A percentile compares a stretch with the other conserved stretches of the same genome.
Conservation (phyloP, 2,113 vertebrate genomes). For the Pontoporia blainvillei region DNA sequence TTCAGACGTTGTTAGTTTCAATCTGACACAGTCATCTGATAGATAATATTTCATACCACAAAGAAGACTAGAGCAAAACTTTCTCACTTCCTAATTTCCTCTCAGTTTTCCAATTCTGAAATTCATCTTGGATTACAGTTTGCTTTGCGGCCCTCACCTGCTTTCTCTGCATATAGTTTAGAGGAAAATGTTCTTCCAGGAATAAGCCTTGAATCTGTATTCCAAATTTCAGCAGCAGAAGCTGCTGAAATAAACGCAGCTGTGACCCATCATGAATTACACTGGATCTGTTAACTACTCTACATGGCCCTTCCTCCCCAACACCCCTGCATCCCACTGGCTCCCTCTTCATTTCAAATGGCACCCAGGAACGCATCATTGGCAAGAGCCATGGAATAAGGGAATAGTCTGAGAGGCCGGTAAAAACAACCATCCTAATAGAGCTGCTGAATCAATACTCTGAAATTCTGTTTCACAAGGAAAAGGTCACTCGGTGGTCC, state of each 20-base stretch:
- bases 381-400: neutral
- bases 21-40: neutral
- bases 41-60: neutral
- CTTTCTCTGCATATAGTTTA: neutral
- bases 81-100: neutral
- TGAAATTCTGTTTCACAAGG: neutral
- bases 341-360: neutral
- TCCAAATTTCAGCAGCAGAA: neutral
- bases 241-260: neutral
- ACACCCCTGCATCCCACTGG: neutral
- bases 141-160: constrained; percentile 2
- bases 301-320: neutral
- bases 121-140: neutral
- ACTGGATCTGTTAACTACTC: neutral
- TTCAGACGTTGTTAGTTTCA: neutral
- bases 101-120: constrained; percentile 12
- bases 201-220: constrained; percentile 15
- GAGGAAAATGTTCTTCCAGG: neutral
- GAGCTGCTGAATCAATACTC: neutral
- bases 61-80: neutral
- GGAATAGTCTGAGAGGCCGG: neutral
- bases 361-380: neutral
- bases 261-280: neutral
- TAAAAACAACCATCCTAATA: neutral
- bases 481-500: neutral